Conservation (phyloP, 2,888 invertebrate species). For the Geophilus truncorum region DNA sequence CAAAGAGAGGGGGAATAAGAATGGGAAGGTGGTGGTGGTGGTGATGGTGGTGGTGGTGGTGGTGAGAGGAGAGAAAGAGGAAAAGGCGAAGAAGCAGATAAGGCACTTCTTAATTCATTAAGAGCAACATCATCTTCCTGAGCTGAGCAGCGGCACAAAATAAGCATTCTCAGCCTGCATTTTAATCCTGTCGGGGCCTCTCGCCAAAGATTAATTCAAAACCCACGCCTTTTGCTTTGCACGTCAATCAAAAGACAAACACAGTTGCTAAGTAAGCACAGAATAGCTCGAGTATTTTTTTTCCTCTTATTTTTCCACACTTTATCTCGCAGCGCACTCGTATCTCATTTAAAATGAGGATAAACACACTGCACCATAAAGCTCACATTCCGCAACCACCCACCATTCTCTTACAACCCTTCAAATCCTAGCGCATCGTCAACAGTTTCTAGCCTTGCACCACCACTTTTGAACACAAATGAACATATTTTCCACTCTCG, state of each 20-base stretch:
- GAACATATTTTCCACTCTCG: neutral
- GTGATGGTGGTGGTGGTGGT: too few relatives aligned
- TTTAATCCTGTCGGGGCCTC: conserved; percentile 6
- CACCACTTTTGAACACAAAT: too few relatives aligned
- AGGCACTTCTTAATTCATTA: conserved; percentile 17
- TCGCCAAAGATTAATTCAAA: conserved; percentile 17
- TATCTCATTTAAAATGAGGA: conserved; percentile 13
- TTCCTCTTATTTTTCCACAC: neutral
- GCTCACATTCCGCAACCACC: neutral
- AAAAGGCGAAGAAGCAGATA: conserved; percentile 7
- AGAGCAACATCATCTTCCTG: conserved; percentile 4
- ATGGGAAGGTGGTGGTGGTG: neutral
- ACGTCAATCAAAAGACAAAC: conserved; percentile 17
- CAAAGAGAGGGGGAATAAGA: neutral
- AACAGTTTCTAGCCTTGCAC: too few relatives aligned
- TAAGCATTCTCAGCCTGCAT: conserved; percentile 3
- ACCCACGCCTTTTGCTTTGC: neutral
- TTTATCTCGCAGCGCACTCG: conserved; percentile 4
- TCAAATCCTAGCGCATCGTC: neutral
- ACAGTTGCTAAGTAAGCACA: neutral
- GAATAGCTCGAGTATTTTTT: conserved; percentile 1
- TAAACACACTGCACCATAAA: conserved; percentile 11
- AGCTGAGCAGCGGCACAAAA: neutral
- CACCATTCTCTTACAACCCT: conserved; percentile 5
- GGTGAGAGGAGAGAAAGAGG: neutral